Evolutionary conservation across 2,888 invertebrate genomes (phyloP).

Genomic region (Argyresthia albistria): DNA sequence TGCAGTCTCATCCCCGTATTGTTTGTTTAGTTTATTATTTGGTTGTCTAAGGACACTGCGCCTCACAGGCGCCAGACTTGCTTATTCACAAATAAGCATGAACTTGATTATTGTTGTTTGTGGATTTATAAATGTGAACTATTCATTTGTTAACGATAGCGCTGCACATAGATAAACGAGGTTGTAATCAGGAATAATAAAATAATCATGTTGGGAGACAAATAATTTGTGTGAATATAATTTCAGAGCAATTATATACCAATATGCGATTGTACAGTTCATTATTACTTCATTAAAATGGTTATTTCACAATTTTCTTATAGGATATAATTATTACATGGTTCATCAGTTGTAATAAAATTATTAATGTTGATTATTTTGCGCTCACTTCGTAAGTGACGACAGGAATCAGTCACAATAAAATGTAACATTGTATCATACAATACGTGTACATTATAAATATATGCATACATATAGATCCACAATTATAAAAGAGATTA

Average conservation of each 20-base stretch:
- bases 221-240: constrained; percentile 69
- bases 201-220: constrained; percentile 54
- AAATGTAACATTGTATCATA: constrained; percentile 62
- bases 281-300: constrained; percentile 13
- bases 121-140: constrained; percentile 8
- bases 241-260: constrained; percentile 53
- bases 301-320: constrained; percentile 33
- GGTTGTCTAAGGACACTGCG: too few relatives aligned
- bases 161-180: constrained; percentile 66
- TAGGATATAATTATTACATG: constrained; percentile 16
- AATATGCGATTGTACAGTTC: constrained; percentile 56
- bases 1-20: constrained; percentile 9
- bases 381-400: constrained; percentile 32
- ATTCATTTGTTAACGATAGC: constrained; percentile 7
- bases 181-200: constrained; percentile 62
- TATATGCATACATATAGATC: constrained; percentile 58
- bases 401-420: constrained; percentile 43
- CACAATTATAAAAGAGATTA: constrained; percentile 74
- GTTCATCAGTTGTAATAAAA: constrained; percentile 33
- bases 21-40: constrained; percentile 38
- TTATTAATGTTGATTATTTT: constrained; percentile 33
- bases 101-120: constrained; percentile 32
- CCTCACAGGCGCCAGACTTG: too few relatives aligned
- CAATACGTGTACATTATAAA: constrained; percentile 70
- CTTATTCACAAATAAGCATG: constrained; percentile 32